These are phyloP conservation scores for Ctenopoma kingsleyae DNA, from an alignment of 2,797 vertebrate genomes.

Conservation along the genomic window DNA sequence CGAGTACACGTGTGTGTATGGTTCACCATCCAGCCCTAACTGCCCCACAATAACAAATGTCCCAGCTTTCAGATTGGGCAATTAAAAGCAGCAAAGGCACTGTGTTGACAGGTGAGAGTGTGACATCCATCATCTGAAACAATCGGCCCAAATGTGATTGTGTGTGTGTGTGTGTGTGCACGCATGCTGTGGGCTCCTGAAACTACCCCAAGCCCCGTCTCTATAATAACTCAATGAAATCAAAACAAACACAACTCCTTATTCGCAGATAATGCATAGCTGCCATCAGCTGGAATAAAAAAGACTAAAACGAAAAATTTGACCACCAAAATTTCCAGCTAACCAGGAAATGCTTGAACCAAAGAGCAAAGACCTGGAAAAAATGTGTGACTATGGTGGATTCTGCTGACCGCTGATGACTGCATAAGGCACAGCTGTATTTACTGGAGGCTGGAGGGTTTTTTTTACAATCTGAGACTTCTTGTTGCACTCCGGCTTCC, in stretches of 20 bases:
- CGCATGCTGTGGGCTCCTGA: constrained; percentile 51
- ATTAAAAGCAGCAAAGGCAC: constrained; percentile 85
- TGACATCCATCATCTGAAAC: constrained; percentile 85
- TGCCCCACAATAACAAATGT: constrained; percentile 82
- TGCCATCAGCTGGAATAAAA: constrained; percentile 48
- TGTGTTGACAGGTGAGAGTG: constrained; percentile 80
- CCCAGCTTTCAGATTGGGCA: constrained; percentile 83
- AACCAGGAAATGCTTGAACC: constrained; percentile 55
- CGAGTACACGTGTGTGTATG: constrained; percentile 31
- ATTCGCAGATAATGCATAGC: constrained; percentile 69
- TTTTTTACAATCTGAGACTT: too few relatives aligned
- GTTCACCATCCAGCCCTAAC: constrained; percentile 79
- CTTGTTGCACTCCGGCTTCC: too few relatives aligned
- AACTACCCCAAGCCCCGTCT: constrained; percentile 68
- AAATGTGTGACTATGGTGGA: not conserved
- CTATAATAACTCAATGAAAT: constrained; percentile 78
- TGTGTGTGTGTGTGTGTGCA: constrained; percentile 29
- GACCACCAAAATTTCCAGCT: too few relatives aligned
- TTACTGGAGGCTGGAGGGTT: too few relatives aligned
- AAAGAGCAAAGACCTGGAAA: not conserved
- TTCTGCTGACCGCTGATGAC: not conserved
- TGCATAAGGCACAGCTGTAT: not conserved
- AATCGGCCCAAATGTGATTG: constrained; percentile 70
- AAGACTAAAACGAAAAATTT: not conserved
- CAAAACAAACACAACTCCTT: constrained; percentile 70